Percentiles rank a stretch among this genome's conserved stretches.
Conservation (phyloP, 1,140 invertebrate genomes). For the Drosophila tristis region DNA sequence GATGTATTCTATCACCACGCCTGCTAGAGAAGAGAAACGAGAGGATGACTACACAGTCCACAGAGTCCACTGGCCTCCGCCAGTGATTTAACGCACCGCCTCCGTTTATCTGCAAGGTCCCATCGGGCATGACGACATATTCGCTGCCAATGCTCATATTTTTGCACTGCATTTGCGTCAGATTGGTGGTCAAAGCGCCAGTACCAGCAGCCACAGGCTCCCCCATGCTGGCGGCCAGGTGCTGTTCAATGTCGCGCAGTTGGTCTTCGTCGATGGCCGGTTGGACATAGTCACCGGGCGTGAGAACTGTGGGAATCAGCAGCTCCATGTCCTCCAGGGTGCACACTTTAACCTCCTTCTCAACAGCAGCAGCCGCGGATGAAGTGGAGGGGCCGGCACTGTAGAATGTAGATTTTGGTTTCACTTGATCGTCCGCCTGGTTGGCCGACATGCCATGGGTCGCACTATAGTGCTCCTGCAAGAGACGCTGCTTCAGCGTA, state of each 20-base stretch:
- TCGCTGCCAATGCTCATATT: conserved; percentile 74
- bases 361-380: neutral
- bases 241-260: conserved; percentile 56
- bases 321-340: conserved; percentile 69
- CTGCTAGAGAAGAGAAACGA: conserved; percentile 1
- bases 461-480: conserved; percentile 61
- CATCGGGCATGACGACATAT: conserved; percentile 74
- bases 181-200: conserved; percentile 13
- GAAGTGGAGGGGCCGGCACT: too few relatives aligned
- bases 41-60: too few relatives aligned
- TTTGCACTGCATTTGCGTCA: conserved; percentile 21
- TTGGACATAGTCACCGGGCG: conserved; percentile 58
- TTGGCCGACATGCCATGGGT: conserved; percentile 35
- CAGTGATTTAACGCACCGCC: conserved; percentile 37
- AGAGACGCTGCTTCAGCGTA: conserved; percentile 48
- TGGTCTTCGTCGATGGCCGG: conserved; percentile 55
- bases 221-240: conserved; percentile 40
- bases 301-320: conserved; percentile 62
- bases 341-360: conserved; percentile 51
- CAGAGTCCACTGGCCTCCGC: too few relatives aligned
- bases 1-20: conserved; percentile 70
- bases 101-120: conserved; percentile 66
- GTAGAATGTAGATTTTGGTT: conserved; percentile 3
- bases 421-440: conserved; percentile 58
- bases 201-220: conserved; percentile 8